A percentile compares a stretch with the other conserved stretches of the same genome.
phyloP scores from a whole-genome alignment of 2,797 vertebrate species.

The Neosilurus hyrtlii region DNA sequence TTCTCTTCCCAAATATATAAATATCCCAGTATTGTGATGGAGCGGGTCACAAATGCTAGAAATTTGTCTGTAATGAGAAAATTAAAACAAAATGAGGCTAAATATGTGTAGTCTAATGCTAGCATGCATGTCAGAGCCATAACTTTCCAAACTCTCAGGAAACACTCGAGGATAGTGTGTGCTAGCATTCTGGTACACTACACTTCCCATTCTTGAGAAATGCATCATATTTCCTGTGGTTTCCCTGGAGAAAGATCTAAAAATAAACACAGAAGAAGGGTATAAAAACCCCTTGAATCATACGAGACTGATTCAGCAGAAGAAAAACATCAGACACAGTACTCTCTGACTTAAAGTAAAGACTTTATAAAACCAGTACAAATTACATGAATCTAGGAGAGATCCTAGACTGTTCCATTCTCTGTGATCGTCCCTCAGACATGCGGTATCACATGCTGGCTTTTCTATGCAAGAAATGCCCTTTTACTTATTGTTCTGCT shows the following conservation, averaged over 20 bases:
- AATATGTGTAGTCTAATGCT: too few species aligned
- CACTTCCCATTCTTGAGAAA: conserved; percentile 34
- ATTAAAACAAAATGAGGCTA: too few species aligned
- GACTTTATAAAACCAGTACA: background rate
- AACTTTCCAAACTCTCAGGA: background rate
- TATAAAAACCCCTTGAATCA: conserved; percentile 43
- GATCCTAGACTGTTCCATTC: background rate
- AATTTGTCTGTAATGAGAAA: too few species aligned
- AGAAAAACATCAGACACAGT: conserved; percentile 29
- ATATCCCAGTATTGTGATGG: too few species aligned
- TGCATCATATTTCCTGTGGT: conserved; percentile 50
- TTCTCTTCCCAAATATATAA: too few species aligned
- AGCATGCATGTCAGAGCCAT: background rate
- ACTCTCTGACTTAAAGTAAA: background rate
- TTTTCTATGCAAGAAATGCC: background rate
- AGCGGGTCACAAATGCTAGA: too few species aligned
- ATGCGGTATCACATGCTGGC: background rate
- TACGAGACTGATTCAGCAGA: conserved; percentile 49
- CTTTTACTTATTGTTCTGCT: conserved; percentile 12
- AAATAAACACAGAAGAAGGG: conserved; percentile 43
- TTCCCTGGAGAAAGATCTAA: conserved; percentile 50
- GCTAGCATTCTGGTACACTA: conserved; percentile 1
- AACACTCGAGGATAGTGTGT: conserved; percentile 3
- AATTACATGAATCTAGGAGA: conserved; percentile 1
- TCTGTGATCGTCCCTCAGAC: background rate